Evolutionary conservation across 2,113 vertebrate genomes (phyloP).

Genomic region (Chaenocephalus aceratus): DNA sequence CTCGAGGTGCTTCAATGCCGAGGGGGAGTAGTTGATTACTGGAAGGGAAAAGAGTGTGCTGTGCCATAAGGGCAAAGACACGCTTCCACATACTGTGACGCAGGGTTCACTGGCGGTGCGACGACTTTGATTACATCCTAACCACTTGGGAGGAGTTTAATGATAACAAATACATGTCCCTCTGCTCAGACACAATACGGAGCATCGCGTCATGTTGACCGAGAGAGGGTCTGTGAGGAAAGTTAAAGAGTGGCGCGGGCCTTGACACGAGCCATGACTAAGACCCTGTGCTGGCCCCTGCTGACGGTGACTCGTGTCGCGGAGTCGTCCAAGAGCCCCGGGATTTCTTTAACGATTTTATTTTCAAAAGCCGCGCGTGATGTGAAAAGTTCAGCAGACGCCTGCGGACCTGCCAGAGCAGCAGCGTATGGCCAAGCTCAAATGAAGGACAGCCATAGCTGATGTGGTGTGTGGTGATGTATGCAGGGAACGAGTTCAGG

Average conservation of each 20-base stretch:
- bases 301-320: slow-evolving; percentile 33
- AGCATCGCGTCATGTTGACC: slow-evolving; percentile 59
- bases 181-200: slow-evolving; percentile 43
- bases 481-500: slow-evolving; percentile 51
- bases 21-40: slow-evolving; percentile 69
- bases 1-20: slow-evolving; percentile 50
- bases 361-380: slow-evolving; percentile 32
- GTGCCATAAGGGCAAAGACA: slow-evolving; percentile 29
- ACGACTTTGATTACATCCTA: slow-evolving; percentile 73
- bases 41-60: slow-evolving; percentile 53
- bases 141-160: slow-evolving; percentile 60
- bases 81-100: slow-evolving; percentile 9
- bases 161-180: slow-evolving; percentile 81
- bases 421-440: slow-evolving; percentile 58
- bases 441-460: slow-evolving; percentile 51
- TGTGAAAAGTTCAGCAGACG: slow-evolving; percentile 74
- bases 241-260: slow-evolving; percentile 11
- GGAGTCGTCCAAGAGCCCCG: slow-evolving; percentile 48
- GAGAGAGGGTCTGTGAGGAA: not conserved
- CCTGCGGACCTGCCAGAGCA: slow-evolving; percentile 51
- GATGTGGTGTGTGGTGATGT: slow-evolving; percentile 45
- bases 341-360: slow-evolving; percentile 56
- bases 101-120: slow-evolving; percentile 62
- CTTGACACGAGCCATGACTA: slow-evolving; percentile 51
- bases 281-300: slow-evolving; percentile 21